Percentiles rank a stretch among this genome's conserved stretches.
phyloP scores from a whole-genome alignment of 1,140 invertebrate genomes.

The Neodiprion lecontei region DNA sequence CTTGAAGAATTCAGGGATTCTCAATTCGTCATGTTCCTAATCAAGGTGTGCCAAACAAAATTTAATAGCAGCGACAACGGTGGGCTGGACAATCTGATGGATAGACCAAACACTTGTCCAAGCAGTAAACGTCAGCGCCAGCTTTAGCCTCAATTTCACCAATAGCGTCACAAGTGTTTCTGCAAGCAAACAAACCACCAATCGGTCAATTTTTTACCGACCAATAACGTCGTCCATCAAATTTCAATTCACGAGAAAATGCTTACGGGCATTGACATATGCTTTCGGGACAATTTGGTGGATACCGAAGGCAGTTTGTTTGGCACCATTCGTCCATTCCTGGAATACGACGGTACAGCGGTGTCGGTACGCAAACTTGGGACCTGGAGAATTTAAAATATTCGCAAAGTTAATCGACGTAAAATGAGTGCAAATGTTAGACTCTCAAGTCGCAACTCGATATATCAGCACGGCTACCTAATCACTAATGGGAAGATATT shows the following conservation, averaged over 20 bases:
- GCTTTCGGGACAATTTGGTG: constrained; percentile 79
- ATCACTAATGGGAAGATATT: constrained; percentile 76
- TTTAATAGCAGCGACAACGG: constrained; percentile 74
- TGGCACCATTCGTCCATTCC: constrained; percentile 85
- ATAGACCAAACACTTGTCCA: constrained; percentile 82
- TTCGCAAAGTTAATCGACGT: constrained; percentile 15
- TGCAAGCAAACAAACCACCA: constrained; percentile 56
- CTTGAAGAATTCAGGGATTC: too few relatives aligned
- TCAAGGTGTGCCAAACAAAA: background rate
- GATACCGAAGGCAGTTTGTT: constrained; percentile 82
- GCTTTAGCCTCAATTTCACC: constrained; percentile 74
- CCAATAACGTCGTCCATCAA: background rate
- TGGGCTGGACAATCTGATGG: constrained; percentile 73
- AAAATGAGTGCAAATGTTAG: background rate
- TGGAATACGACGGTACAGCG: constrained; percentile 68
- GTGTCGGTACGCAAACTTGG: constrained; percentile 75
- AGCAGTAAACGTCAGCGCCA: constrained; percentile 82
- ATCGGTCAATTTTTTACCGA: constrained; percentile 13
- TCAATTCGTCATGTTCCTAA: too few relatives aligned
- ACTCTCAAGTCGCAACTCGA: background rate
- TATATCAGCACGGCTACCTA: constrained; percentile 60
- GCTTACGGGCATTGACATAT: constrained; percentile 86
- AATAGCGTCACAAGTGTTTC: constrained; percentile 78
- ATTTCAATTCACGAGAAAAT: too few relatives aligned
- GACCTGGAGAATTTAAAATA: constrained; percentile 63